Evolutionary conservation across 2,888 invertebrate genomes (phyloP), one percentile per base, ranked within the genome.

Genomic region (Drosophila suboccidentalis): DNA sequence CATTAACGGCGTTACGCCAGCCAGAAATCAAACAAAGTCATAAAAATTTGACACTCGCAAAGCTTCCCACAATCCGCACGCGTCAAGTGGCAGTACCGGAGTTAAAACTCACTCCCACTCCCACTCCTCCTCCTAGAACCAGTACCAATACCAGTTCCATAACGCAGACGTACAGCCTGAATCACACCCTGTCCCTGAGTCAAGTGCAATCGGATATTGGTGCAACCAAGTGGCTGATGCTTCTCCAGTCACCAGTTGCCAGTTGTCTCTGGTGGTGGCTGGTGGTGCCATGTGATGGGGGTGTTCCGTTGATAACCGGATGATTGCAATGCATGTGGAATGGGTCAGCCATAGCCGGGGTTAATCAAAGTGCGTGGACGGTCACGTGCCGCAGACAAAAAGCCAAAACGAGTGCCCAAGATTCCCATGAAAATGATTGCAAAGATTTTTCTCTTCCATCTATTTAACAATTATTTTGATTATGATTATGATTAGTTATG

Each of bases 361-460:
- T 88, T 91, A 91, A 91, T 91, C 91, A 91, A 78, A 88, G 82
- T 80, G 91, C 90, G 84, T 85, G 66, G 76, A 43, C 64, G 80
- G 85, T 70, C 90, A 90, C 91, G 90, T 91, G 90, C 73, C 91
- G 47, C 41, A 71, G 58, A 68, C 61, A 59, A 68, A 66, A 64
- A 62, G 68, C 17, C 59, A 67, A 76, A 67, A 64, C 62, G 66
- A 69, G 71, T 58, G 57, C 57, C 70, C 43, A 71, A 75, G 70
- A 80, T 89, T 83, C 83, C 75, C 83, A 89, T 79, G 83, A 82
- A 55, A 82, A 74, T 72, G 68, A 64, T 69, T 68, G 66, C 69
- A 73, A 68, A 59, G 75, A 89, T 84, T 89, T 71, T 68, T 78
- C 68, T 78, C 68, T 64, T 75, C 58, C 73, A 26, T 29, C 15